Evolutionary conservation across 2,888 invertebrate species (phyloP).

Genomic region (Linnaemya tessellans): DNA sequence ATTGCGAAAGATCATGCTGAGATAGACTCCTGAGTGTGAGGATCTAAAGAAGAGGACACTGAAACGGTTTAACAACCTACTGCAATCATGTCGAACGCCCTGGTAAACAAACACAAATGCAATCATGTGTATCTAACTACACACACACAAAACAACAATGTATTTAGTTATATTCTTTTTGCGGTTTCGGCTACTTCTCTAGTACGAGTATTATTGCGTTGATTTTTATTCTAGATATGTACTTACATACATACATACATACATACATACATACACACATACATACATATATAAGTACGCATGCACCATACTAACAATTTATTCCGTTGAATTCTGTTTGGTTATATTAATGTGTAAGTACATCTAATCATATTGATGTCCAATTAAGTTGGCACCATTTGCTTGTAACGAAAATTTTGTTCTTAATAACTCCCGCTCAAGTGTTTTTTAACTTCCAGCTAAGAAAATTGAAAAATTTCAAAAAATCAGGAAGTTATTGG

Average conservation of each 20-base stretch:
- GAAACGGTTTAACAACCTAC: neutral
- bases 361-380: constrained; percentile 1
- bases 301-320: neutral
- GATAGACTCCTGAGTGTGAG: too few species aligned
- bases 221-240: constrained; percentile 40
- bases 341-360: neutral
- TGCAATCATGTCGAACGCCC: neutral
- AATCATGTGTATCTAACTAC: neutral
- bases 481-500: too few species aligned
- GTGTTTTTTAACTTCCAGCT: neutral
- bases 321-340: constrained; percentile 19
- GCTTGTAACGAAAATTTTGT: neutral
- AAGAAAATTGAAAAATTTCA: too few species aligned
- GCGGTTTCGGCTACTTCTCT: constrained; percentile 49
- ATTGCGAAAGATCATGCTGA: too few species aligned
- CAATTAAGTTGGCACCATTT: neutral
- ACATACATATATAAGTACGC: neutral
- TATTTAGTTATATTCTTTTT: constrained; percentile 16
- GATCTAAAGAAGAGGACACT: neutral
- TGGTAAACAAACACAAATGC: neutral
- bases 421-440: too few species aligned
- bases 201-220: constrained; percentile 33
- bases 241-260: neutral
- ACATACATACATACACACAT: neutral
- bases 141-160: neutral